Conservation (phyloP, 2,888 invertebrate species). For the Stenodera caucasica region DNA sequence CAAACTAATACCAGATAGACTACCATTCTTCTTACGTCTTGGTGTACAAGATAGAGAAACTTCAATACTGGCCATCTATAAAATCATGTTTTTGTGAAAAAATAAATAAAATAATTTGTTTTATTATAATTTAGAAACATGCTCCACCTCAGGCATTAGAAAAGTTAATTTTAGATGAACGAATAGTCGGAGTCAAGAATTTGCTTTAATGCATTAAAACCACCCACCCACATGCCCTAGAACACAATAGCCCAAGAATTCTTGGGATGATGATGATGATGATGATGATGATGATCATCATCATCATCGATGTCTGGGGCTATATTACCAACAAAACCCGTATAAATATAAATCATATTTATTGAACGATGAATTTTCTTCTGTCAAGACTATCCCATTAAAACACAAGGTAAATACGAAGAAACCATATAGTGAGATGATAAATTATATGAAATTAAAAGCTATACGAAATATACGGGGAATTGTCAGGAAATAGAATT, state of each 20-base stretch:
- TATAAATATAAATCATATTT: conserved; percentile 2
- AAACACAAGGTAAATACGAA: not conserved
- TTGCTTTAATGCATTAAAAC: conserved; percentile 8
- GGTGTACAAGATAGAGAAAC: conserved; percentile 73
- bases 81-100: conserved; percentile 27
- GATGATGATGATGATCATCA: too few species aligned
- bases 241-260: conserved; percentile 23
- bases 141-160: conserved; percentile 17
- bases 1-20: conserved; percentile 45
- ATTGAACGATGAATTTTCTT: not conserved
- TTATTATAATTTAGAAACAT: conserved; percentile 3
- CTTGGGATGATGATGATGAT: conserved; percentile 6
- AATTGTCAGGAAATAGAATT: not conserved
- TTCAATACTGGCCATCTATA: conserved; percentile 82
- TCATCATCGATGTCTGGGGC: not conserved
- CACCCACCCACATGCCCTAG: conserved; percentile 26
- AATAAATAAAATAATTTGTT: not conserved
- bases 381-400: not conserved
- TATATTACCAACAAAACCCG: not conserved
- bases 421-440: not conserved
- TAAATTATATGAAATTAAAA: not conserved
- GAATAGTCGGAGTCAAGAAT: not conserved
- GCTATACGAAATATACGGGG: not conserved
- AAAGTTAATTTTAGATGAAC: conserved; percentile 11
- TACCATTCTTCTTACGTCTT: conserved; percentile 58